Percentiles rank a stretch among this genome's conserved stretches.
Evolutionary conservation across 2,888 invertebrate species (phyloP).

Genomic region (Stegophylla sp.): DNA sequence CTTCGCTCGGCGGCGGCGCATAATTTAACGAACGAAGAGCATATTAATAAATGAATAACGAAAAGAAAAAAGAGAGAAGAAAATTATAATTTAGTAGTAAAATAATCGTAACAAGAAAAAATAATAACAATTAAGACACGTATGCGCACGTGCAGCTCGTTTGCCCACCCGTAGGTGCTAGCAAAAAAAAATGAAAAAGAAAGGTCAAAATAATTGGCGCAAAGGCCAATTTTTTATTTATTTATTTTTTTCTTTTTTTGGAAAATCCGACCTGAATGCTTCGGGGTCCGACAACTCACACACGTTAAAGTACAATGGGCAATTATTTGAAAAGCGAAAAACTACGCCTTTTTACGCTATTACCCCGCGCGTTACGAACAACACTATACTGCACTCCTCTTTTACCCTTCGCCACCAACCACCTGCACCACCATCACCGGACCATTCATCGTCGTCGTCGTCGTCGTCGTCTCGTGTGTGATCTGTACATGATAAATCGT

Average conservation of each 20-base stretch:
- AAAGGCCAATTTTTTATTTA: too few species aligned
- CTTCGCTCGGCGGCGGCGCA: constrained; percentile 39
- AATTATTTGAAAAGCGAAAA: constrained; percentile 49
- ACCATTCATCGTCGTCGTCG: not conserved
- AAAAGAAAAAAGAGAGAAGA: not conserved
- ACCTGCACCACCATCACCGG: not conserved
- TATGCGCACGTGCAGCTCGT: not conserved
- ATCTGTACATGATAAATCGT: constrained; percentile 40
- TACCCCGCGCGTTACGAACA: constrained; percentile 42
- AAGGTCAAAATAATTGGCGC: constrained; percentile 43
- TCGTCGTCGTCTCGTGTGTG: too few species aligned
- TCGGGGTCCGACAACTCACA: constrained; percentile 22
- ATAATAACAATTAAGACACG: not conserved
- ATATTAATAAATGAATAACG: too few species aligned
- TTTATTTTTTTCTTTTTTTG: too few species aligned
- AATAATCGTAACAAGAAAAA: not conserved
- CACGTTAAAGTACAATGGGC: constrained; percentile 48
- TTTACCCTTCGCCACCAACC: not conserved
- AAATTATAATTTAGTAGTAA: not conserved
- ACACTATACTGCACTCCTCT: constrained; percentile 28
- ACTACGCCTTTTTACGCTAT: constrained; percentile 50
- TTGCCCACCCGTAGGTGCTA: too few species aligned
- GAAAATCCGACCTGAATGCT: constrained; percentile 36
- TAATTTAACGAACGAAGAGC: constrained; percentile 40
- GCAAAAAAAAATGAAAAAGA: too few species aligned